phyloP scores from a whole-genome alignment of 2,888 invertebrate species.

The Hermaeophaga mercurialis region DNA sequence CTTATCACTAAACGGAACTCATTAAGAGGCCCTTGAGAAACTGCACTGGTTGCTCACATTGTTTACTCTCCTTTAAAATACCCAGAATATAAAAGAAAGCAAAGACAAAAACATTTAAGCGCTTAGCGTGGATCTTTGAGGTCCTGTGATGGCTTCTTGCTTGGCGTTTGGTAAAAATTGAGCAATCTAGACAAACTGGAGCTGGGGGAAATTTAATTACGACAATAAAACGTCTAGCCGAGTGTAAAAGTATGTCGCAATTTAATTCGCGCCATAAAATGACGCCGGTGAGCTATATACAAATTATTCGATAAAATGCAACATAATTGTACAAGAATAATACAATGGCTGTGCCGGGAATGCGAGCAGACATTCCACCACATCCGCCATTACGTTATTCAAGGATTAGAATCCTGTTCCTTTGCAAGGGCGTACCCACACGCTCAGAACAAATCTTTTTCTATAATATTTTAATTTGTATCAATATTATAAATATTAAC shows the following conservation, averaged over 20 bases:
- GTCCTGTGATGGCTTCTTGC: no score
- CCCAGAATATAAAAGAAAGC: no score
- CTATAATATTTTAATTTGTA: no score
- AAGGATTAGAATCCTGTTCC: constrained; percentile 21
- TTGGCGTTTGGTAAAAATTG: constrained; percentile 14
- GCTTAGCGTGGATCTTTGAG: no score
- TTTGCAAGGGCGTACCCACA: constrained; percentile 5
- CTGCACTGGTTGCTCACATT: no score
- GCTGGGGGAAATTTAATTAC: constrained; percentile 18
- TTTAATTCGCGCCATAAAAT: constrained; percentile 48
- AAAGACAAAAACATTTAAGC: no score
- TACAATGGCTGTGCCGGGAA: constrained; percentile 52
- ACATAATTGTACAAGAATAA: constrained; percentile 54
- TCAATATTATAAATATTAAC: no score
- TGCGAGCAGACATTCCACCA: constrained; percentile 44
- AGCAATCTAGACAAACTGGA: constrained; percentile 8
- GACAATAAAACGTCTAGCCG: constrained; percentile 18
- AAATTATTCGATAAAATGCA: constrained; percentile 50
- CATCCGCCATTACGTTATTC: constrained; percentile 14
- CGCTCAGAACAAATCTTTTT: no score
- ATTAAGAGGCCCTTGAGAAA: no score
- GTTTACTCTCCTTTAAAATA: no score
- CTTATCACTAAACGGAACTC: no score
- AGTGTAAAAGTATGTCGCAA: constrained; percentile 32
- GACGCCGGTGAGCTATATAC: constrained; percentile 43